Evolutionary conservation across 2,113 vertebrate genomes (phyloP).

Genomic region (Eupsittula cactorum): DNA sequence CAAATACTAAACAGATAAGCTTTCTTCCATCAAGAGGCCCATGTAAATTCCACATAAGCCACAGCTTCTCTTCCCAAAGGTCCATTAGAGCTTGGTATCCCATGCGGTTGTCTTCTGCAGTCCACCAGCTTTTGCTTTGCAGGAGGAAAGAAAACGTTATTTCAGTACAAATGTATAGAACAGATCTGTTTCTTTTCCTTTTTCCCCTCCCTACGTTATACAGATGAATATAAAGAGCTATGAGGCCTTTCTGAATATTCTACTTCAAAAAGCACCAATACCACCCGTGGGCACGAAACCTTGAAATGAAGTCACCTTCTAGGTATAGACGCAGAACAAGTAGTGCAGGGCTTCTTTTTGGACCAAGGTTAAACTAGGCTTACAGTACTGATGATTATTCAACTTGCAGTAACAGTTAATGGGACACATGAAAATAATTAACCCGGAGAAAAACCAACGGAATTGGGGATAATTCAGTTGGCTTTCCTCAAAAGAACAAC

Average conservation of each 20-base stretch:
- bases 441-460: conserved; percentile 56
- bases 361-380: conserved; percentile 51
- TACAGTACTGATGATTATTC: conserved; percentile 32
- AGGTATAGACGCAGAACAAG: conserved; percentile 56
- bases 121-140: conserved; percentile 81
- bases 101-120: conserved; percentile 71
- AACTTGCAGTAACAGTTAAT: not conserved
- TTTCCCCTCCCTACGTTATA: conserved; percentile 55
- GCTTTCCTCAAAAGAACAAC: conserved; percentile 27
- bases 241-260: conserved; percentile 70
- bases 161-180: conserved; percentile 76
- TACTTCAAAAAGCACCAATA: conserved; percentile 78
- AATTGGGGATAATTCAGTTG: conserved; percentile 1
- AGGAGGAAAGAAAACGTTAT: conserved; percentile 78
- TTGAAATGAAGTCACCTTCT: conserved; percentile 67
- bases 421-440: not conserved
- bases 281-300: conserved; percentile 67
- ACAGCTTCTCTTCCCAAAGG: conserved; percentile 81
- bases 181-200: not conserved
- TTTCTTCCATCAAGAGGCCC: conserved; percentile 84
- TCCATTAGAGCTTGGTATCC: conserved; percentile 80
- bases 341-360: conserved; percentile 50
- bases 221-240: conserved; percentile 69
- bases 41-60: conserved; percentile 80
- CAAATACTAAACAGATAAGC: conserved; percentile 90